A percentile compares a stretch with the other conserved stretches of the same genome.
phyloP scores from a whole-genome alignment of 2,888 invertebrate genomes.

The Herminia tarsipennalis region DNA sequence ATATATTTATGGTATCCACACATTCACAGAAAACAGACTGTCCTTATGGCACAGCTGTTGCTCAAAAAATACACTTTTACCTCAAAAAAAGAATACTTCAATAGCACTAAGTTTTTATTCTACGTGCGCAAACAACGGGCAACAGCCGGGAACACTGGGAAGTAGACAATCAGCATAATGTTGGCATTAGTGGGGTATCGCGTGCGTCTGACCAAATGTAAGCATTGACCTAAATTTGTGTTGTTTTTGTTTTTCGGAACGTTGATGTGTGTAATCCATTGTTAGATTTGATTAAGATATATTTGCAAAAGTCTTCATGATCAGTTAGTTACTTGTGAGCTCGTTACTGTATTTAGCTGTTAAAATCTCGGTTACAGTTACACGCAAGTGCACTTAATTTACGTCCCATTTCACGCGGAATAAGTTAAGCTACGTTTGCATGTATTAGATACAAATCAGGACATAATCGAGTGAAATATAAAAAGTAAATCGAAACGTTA shows the following conservation, averaged over 20 bases:
- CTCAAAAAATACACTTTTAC: conserved; percentile 20
- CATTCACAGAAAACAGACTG: conserved; percentile 8
- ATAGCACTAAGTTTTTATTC: conserved; percentile 39
- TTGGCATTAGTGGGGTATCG: conserved; percentile 37
- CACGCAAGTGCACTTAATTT: too few relatives aligned
- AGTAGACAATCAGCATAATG: conserved; percentile 30
- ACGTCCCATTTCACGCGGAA: too few relatives aligned
- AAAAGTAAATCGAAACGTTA: too few relatives aligned
- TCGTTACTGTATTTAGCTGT: too few relatives aligned
- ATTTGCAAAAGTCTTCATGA: too few relatives aligned
- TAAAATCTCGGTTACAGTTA: too few relatives aligned
- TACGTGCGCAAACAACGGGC: conserved; percentile 15
- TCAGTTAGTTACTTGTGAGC: too few relatives aligned
- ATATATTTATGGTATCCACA: not conserved
- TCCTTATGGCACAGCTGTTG: conserved; percentile 30
- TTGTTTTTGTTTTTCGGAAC: conserved; percentile 18
- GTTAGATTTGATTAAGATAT: not conserved
- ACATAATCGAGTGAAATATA: too few relatives aligned
- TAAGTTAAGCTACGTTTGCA: too few relatives aligned
- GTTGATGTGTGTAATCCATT: not conserved
- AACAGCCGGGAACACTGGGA: conserved; percentile 16
- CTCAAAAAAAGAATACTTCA: conserved; percentile 26
- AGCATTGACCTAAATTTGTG: conserved; percentile 31
- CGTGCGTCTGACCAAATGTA: conserved; percentile 43
- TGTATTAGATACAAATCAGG: too few relatives aligned